Base-by-base conservation (phyloP, 2,113 vertebrate species). In the Rhinolophus ferrumequinum region DNA sequence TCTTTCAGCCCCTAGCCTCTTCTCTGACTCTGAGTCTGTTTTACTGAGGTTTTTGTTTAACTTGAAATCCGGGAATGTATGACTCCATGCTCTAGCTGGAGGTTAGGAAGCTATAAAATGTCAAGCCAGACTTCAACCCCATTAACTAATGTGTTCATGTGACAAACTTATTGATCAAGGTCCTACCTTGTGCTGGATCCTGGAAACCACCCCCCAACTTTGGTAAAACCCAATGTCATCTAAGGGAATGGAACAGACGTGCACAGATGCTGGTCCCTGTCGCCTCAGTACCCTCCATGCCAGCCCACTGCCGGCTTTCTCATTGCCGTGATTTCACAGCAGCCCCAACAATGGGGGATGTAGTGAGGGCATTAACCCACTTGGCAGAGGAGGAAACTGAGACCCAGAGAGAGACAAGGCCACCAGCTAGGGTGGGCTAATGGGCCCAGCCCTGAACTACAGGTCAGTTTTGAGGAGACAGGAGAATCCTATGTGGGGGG, bases 271-370 rank as follows among this genome's bases (percentile, higher is more conserved):
- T 13, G 52, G 21, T 30, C 56, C 50, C 22, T 24, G 5, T 15
- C 6, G 3, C 28, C 83, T 69, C 3, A 0, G 16, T 1, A 6
- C 14, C n/a, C 73, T 44, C 0, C 0, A 8, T 5, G 14, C 35
- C 3, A 5, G 41, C 33, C 50, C 66, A 2, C 41, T 58, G 44
- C 73, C 8, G 8, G 41, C 76, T 62, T 82, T 33, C 70, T 54
- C 30, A 12, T 33, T 13, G 18, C 33, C 15, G 9, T 0, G 22
- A n/a, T 56, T 73, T 89, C 60, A 38, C 41, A 33, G 60, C 18
- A 76, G 58, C 38, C 58, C 58, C 15, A 19, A 5, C 13, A 19
- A 38, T 3, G 16, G 18, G 44, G 54, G 47, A 41, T 41, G 41
- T 41, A 44, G 22, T 54, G 64, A 5, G 26, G 21, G 5, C 44